A percentile compares a stretch with the other conserved stretches of the same genome.
phyloP scores from a whole-genome alignment of 2,113 vertebrate species.

The Hippopotamus amphibius region DNA sequence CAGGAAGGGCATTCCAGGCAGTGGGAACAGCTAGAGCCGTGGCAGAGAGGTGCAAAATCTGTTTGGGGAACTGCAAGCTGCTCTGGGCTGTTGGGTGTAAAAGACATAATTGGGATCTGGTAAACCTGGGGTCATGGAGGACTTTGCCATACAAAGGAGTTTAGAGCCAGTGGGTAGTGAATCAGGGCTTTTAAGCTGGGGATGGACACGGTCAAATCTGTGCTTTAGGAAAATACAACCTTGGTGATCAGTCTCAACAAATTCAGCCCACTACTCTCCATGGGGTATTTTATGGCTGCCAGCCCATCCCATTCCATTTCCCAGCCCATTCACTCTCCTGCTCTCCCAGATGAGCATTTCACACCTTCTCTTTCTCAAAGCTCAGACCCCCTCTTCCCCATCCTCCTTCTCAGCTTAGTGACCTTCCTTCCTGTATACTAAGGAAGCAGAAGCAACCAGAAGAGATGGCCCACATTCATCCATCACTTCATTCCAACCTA shows the following conservation, averaged over 20 bases:
- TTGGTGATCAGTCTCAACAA: no score
- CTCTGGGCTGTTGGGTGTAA: neutral
- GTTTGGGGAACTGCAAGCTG: neutral
- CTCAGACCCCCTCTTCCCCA: neutral
- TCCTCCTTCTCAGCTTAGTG: neutral
- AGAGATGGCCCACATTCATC: neutral
- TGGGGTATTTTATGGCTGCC: neutral
- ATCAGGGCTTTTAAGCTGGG: neutral
- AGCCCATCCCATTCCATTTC: neutral
- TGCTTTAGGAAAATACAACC: neutral
- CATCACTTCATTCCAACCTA: neutral
- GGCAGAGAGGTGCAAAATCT: rapidly evolving
- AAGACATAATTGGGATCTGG: neutral
- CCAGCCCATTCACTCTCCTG: rapidly evolving
- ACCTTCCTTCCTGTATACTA: neutral
- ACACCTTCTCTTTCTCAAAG: no score
- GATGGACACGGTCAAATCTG: neutral
- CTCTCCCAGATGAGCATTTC: neutral
- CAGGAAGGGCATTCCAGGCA: rapidly evolving
- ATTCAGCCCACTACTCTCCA: neutral
- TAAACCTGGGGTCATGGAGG: neutral
- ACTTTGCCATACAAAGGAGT: neutral
- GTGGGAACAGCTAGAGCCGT: neutral
- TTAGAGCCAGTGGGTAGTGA: no score
- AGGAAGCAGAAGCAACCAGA: neutral